Conservation (phyloP, 2,797 vertebrate genomes). For the Gallinago nigripennis region DNA sequence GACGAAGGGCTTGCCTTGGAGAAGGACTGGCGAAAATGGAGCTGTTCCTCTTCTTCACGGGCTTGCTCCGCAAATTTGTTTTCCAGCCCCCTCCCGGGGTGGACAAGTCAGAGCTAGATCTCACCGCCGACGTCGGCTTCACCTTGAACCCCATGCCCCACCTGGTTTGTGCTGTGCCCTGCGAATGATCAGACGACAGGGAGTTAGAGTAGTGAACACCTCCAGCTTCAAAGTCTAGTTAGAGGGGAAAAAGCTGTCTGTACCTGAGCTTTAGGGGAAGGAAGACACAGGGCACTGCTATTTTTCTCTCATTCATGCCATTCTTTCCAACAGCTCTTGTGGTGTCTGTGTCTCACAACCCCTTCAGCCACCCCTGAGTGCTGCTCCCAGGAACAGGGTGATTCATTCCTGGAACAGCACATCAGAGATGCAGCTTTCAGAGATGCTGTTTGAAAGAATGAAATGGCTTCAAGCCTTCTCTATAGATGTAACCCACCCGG, state of each 20-base stretch:
- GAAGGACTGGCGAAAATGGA: slow-evolving; percentile 79
- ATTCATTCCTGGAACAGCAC: not conserved
- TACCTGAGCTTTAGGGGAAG: not conserved
- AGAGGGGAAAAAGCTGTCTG: not conserved
- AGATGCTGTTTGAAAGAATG: not conserved
- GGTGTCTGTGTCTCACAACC: not conserved
- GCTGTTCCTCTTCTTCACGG: slow-evolving; percentile 79
- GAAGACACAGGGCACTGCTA: not conserved
- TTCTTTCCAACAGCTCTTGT: not conserved
- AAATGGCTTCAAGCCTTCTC: not conserved
- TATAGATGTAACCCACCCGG: not conserved
- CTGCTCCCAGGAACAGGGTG: not conserved
- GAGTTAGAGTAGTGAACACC: not conserved
- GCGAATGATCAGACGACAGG: not conserved
- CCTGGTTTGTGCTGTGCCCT: slow-evolving; percentile 46
- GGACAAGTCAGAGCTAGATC: slow-evolving; percentile 70
- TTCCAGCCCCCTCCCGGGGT: slow-evolving; percentile 70
- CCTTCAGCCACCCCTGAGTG: not conserved
- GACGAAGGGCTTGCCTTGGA: slow-evolving; percentile 71
- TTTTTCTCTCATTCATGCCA: not conserved
- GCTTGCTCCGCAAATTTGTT: slow-evolving; percentile 74
- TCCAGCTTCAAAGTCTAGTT: not conserved
- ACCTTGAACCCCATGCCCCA: slow-evolving; percentile 67
- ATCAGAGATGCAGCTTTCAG: not conserved
- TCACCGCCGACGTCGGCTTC: slow-evolving; percentile 65